Percentiles rank a stretch among this genome's conserved stretches.
phyloP scores from a whole-genome alignment of 1,140 invertebrate species.

The Coenobita brevimanus region DNA sequence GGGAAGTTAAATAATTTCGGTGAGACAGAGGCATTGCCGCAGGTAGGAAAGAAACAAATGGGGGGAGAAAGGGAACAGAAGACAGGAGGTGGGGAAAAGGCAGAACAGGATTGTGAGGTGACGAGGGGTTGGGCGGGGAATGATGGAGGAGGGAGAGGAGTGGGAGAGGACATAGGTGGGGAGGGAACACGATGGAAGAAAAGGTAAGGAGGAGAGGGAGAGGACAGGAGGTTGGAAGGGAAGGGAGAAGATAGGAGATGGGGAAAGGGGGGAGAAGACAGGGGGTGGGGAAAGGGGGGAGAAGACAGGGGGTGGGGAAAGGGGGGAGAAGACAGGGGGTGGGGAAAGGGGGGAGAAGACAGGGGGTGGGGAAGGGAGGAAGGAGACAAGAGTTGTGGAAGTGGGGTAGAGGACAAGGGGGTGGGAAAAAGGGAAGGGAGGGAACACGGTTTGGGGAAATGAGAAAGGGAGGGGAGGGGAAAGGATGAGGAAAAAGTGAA shows the following conservation, averaged over 20 bases:
- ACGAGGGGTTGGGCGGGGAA: background rate
- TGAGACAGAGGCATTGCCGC: background rate
- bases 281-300: background rate
- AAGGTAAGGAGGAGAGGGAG: constrained; percentile 2
- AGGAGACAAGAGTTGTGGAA: background rate
- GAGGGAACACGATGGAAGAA: background rate
- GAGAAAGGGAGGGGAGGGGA: background rate
- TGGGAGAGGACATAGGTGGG: background rate
- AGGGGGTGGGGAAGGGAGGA: background rate
- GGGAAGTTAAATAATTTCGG: no score
- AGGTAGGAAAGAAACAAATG: background rate
- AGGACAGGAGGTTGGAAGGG: background rate
- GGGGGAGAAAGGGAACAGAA: background rate
- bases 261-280: background rate
- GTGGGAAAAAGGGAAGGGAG: background rate
- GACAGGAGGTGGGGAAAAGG: background rate
- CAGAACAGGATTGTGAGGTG: background rate
- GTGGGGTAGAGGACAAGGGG: background rate
- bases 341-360: background rate
- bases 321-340: background rate
- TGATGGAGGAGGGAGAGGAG: background rate
- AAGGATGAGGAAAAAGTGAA: no score
- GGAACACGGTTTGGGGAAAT: no score
- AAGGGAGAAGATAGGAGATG: background rate
- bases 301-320: background rate